Percentiles rank a stretch among this genome's conserved stretches.
These are phyloP conservation scores for Disparrhopalites patrizii DNA, from an alignment of 2,888 invertebrate species.

Conservation along the genomic window DNA sequence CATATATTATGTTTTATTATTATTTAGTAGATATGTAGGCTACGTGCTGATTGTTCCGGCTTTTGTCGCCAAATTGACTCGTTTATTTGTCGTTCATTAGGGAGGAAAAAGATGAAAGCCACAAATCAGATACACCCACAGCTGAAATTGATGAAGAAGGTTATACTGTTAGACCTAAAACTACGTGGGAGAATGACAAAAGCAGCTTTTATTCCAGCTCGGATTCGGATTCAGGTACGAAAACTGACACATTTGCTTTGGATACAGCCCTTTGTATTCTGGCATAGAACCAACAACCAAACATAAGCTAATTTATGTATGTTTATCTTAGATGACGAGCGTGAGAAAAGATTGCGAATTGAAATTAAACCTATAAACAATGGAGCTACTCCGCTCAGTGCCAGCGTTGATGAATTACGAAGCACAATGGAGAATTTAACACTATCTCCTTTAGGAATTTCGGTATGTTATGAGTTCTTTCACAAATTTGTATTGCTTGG, in stretches of 20 bases:
- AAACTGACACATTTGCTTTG: background rate
- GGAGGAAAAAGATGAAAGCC: constrained; percentile 63
- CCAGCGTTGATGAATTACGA: constrained; percentile 90
- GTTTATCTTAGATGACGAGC: constrained; percentile 60
- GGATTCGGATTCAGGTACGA: constrained; percentile 74
- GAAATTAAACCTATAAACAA: constrained; percentile 92
- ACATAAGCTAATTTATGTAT: background rate
- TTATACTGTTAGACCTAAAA: constrained; percentile 80
- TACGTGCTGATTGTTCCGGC: no score
- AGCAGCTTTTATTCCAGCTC: constrained; percentile 86
- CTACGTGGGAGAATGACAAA: constrained; percentile 65
- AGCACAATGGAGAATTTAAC: constrained; percentile 83
- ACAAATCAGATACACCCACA: constrained; percentile 57
- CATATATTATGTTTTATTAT: no score
- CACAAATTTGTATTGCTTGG: background rate
- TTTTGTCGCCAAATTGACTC: constrained; percentile 32
- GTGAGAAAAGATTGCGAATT: constrained; percentile 83
- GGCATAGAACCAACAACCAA: background rate
- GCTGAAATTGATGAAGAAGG: constrained; percentile 92
- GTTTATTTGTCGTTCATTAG: constrained; percentile 51
- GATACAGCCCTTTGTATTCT: background rate
- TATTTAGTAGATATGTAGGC: no score
- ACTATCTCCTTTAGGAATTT: constrained; percentile 63
- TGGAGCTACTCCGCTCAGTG: constrained; percentile 82
- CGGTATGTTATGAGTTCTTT: no score